These are phyloP conservation scores for Synanceia verrucosa DNA, from an alignment of 2,797 vertebrate species.

Conservation along the genomic window DNA sequence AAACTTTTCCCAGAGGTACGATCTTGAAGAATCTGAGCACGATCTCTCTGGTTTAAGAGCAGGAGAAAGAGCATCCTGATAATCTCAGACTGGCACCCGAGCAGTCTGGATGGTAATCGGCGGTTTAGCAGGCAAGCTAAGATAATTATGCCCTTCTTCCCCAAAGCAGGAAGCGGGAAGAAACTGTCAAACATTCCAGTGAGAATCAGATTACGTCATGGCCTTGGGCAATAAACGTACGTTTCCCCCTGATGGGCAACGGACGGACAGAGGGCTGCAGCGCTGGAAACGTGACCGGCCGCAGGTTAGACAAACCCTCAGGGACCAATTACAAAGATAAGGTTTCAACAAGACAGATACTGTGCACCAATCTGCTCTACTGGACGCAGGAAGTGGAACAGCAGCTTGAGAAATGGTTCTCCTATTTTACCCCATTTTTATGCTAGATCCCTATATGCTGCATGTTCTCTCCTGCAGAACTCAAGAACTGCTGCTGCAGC, in stretches of 20 bases:
- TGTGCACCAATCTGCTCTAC: conserved; percentile 48
- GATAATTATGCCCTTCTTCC: conserved; percentile 63
- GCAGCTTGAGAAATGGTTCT: conserved; percentile 39
- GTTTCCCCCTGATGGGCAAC: conserved; percentile 54
- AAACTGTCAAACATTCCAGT: conserved; percentile 71
- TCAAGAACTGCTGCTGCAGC: conserved; percentile 37
- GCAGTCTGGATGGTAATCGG: conserved; percentile 36
- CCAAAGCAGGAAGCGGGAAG: conserved; percentile 55
- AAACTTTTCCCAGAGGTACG: conserved; percentile 33
- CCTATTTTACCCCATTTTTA: background rate
- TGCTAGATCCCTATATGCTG: background rate
- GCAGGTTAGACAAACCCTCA: conserved; percentile 65
- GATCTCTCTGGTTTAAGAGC: conserved; percentile 1
- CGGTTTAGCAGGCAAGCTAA: conserved; percentile 36
- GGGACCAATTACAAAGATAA: conserved; percentile 76
- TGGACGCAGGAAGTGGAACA: conserved; percentile 67
- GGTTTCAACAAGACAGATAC: conserved; percentile 63
- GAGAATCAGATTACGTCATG: conserved; percentile 68
- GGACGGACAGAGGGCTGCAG: conserved; percentile 19
- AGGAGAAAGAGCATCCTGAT: conserved; percentile 25
- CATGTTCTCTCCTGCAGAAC: conserved; percentile 19
- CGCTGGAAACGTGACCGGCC: conserved; percentile 69
- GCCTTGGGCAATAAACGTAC: conserved; percentile 55
- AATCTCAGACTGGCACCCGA: conserved; percentile 42
- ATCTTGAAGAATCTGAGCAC: conserved; percentile 13